These are phyloP conservation scores for Pseudanteris insignis DNA, from an alignment of 2,888 invertebrate genomes.

Conservation along the genomic window DNA sequence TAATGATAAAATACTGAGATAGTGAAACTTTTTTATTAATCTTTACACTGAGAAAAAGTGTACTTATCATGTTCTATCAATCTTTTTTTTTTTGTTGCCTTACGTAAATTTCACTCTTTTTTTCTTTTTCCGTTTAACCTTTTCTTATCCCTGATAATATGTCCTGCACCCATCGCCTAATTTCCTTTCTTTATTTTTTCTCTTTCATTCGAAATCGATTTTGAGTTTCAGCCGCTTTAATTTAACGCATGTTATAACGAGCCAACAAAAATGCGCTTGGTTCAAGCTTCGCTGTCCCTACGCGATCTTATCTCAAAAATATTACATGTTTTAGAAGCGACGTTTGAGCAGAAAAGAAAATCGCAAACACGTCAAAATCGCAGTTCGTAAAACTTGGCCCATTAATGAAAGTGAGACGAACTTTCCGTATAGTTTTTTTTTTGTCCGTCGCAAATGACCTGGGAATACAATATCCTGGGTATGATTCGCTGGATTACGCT, in stretches of 20 bases:
- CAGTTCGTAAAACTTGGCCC: slow-evolving; percentile 9
- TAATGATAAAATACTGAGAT: too few species aligned
- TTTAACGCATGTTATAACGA: slow-evolving; percentile 8
- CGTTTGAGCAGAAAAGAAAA: slow-evolving; percentile 42
- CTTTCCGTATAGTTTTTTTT: slow-evolving; percentile 14
- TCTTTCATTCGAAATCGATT: too few species aligned
- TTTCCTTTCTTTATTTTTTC: too few species aligned
- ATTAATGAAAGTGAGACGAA: slow-evolving; percentile 7
- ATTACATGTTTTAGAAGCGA: slow-evolving; percentile 41
- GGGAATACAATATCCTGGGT: slow-evolving; percentile 14
- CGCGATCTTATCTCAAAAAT: slow-evolving; percentile 29
- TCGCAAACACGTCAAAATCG: slow-evolving; percentile 37
- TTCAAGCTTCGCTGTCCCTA: slow-evolving; percentile 15
- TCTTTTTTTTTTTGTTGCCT: too few species aligned
- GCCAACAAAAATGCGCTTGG: slow-evolving; percentile 12
- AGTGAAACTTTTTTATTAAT: too few species aligned
- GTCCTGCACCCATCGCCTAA: too few species aligned
- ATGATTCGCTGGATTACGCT: slow-evolving; percentile 14
- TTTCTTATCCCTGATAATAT: too few species aligned
- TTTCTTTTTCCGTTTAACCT: too few species aligned
- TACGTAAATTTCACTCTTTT: too few species aligned
- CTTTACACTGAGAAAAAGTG: too few species aligned
- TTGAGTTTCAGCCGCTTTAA: slow-evolving; percentile 1
- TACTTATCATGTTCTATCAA: too few species aligned
- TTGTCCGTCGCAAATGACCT: slow-evolving; percentile 9